Percentiles rank a stretch among this genome's conserved stretches.
These are phyloP conservation scores for Pseudorhiza aurosa DNA, from an alignment of 30 jellyfish, hydroid and myxozoan genomes.

Conservation along the genomic window DNA sequence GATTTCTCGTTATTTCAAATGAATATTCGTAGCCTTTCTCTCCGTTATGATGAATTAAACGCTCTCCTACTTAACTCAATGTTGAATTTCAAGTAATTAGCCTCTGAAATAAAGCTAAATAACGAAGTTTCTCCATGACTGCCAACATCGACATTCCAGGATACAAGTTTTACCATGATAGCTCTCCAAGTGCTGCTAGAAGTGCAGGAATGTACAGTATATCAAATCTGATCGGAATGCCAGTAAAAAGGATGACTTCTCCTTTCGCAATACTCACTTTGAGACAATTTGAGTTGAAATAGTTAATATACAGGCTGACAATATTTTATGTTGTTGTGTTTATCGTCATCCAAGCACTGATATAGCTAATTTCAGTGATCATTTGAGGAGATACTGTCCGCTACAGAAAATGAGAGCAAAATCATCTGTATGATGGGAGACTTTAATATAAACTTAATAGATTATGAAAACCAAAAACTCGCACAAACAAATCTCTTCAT, in stretches of 20 bases:
- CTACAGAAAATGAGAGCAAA: neutral
- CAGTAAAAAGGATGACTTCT: constrained; percentile 8
- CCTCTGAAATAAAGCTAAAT: neutral
- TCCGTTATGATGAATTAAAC: neutral
- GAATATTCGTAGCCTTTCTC: neutral
- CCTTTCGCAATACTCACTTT: neutral
- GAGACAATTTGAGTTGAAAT: constrained; percentile 22
- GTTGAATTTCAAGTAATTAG: neutral
- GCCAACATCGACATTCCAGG: constrained; percentile 36
- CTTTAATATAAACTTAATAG: constrained; percentile 11
- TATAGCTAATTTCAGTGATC: neutral
- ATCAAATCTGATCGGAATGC: neutral
- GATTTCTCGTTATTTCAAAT: constrained; percentile 1
- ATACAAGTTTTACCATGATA: constrained; percentile 5
- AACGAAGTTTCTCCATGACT: neutral
- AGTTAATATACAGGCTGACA: constrained; percentile 2
- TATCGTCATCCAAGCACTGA: constrained; percentile 43
- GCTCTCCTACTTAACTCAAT: neutral
- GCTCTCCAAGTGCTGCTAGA: constrained; percentile 17
- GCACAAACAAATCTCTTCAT: neutral
- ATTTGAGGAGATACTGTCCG: neutral
- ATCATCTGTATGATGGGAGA: constrained; percentile 10
- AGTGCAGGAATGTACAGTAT: constrained; percentile 24
- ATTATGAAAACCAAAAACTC: neutral
- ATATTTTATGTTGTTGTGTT: constrained; percentile 32